Base-by-base conservation (phyloP, 1,140 invertebrate genomes). In the Rhopalosiphum padi region DNA sequence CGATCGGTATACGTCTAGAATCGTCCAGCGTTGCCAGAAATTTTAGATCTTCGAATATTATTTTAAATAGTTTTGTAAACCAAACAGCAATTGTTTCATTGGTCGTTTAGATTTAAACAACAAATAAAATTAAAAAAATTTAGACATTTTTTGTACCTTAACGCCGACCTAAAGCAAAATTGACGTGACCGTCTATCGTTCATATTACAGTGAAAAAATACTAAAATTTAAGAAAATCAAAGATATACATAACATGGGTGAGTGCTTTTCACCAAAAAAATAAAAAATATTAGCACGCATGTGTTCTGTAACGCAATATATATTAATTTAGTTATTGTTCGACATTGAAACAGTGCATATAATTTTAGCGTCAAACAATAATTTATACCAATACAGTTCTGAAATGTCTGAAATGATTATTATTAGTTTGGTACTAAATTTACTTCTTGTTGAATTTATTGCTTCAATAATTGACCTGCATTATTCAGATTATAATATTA, bases 391-490 rank as follows among this genome's bases (percentile, higher is more conserved):
- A 41, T 86, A n/a, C 6, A 7, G 21, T 43, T 41, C 21, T 46
- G 41, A 43, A 46, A 43, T 86, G 30, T 86, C 43, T 46, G 41
- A 18, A 25, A 46, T 46, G 15, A 86, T 86, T 8, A 43, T 18
- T 30, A 86, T 86, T 43, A 86, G 43, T 48, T 86, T n/a, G 41
- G 30, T 46, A 86, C 85, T 86, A 86, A 86, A 86, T 86, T 41
- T 85, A 25, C 21, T 46, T 18, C 11, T 46, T 18, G 41, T n/a
- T 48, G 25, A 86, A 86, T 86, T 86, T 86, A 86, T 86, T n/a
- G 23, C 41, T 86, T 86, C 25, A 86, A 86, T 86, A 86, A 86
- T 86, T 46, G 9, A 46, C 41, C 15, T 86, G 30, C 30, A 86
- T 46, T 30, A 48, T 86, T 86, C 60, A 46, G 85, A 86, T 46